Conservation (phyloP, 2,888 invertebrate species). For the Diogma glabrata region DNA sequence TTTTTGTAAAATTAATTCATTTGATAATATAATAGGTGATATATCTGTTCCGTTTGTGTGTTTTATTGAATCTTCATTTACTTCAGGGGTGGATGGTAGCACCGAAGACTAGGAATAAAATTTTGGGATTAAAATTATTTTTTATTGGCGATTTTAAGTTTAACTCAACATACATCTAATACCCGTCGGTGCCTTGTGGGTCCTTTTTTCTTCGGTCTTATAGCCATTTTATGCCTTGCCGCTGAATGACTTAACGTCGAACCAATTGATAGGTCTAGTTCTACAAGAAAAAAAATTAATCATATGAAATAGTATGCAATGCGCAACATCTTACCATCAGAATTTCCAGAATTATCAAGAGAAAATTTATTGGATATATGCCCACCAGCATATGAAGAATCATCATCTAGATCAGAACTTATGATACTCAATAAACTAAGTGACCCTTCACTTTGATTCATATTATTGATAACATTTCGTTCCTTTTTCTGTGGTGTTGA, state of each 20-base stretch:
- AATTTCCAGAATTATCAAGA: conserved; percentile 18
- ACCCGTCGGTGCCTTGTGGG: conserved; percentile 55
- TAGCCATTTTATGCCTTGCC: conserved; percentile 68
- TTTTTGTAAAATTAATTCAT: conserved; percentile 14
- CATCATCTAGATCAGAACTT: conserved; percentile 63
- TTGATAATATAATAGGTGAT: too few relatives aligned
- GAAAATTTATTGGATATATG: conserved; percentile 17
- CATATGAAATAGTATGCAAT: not conserved
- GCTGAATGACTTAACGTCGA: conserved; percentile 66
- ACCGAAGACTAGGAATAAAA: conserved; percentile 27
- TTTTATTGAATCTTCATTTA: conserved; percentile 61
- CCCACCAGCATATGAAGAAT: conserved; percentile 19
- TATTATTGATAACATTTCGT: conserved; percentile 34
- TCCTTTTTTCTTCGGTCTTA: conserved; percentile 63
- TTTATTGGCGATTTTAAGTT: conserved; percentile 34
- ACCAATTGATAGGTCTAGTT: conserved; percentile 28
- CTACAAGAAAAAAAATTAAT: conserved; percentile 15
- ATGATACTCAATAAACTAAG: conserved; percentile 60
- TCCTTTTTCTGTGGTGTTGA: conserved; percentile 51
- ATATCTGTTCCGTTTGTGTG: conserved; percentile 24
- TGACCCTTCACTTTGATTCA: conserved; percentile 39
- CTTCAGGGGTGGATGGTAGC: conserved; percentile 62
- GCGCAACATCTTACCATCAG: conserved; percentile 19
- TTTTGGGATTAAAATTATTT: conserved; percentile 14
- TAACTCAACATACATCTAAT: conserved; percentile 39